Base-by-base conservation (phyloP, 2,797 vertebrate genomes). In the Gorsachius magnificus region DNA sequence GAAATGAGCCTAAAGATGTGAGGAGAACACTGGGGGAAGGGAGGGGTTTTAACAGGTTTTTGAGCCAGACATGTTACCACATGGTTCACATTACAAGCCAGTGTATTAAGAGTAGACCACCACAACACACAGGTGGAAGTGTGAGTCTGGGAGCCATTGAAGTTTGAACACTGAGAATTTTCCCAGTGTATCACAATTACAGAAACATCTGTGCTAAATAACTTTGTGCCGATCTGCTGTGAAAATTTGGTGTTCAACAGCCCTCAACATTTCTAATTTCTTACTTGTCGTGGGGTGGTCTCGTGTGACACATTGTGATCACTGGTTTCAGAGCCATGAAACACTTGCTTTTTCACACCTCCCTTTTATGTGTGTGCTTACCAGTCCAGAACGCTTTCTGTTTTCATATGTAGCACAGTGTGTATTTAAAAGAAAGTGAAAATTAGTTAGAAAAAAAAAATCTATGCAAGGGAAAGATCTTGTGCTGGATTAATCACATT, bases 121-220 rank as follows among this genome's bases (percentile, higher is more conserved):
- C 89, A 82, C 94, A 96, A 96, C 93, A 96, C 80, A 75, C 96
- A 98, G 97, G 98, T 98, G 98, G 97, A 97, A 95, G 95, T 93
- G 91, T 77, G 95, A 97, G 94, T 93, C 90, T 94, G 96, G 91
- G 94, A 92, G 93, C 91, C 92, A 96, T 51, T 96, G 97, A 96
- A 95, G 93, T 95, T 76, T 58, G 75, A 98, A 93, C 53, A 94
- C 43, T 4, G 97, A 94, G 93, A 97, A 97, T 91, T 97, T 98
- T 98, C 98, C 97, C 98, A 98, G 98, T 96, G 69, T 98, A 98
- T 98, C 98, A 97, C 96, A 97, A 94, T 98, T 98, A 98, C 98
- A 97, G 96, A 96, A 98, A 98, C 98, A 98, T 97, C 98, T 98
- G 98, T 97, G 97, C 95, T 97, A 93, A 96, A 97, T 96, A 97